phyloP scores from a whole-genome alignment of 2,888 invertebrate genomes.

The Drosophila pseudotalamancana region DNA sequence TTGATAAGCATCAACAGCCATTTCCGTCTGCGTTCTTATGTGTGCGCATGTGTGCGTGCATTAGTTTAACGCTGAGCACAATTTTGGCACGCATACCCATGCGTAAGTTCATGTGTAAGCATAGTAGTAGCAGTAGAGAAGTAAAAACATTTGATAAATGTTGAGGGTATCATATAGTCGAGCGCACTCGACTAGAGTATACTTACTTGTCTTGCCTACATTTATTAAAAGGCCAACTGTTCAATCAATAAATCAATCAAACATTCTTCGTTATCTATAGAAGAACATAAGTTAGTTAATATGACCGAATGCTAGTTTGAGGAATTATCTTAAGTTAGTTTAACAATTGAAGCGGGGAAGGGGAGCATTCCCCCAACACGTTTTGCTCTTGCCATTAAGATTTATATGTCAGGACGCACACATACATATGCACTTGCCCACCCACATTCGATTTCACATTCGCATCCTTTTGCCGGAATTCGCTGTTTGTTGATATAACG shows the following conservation, averaged over 20 bases:
- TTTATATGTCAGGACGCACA: constrained; percentile 55
- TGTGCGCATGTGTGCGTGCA: too few species aligned
- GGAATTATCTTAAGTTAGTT: constrained; percentile 38
- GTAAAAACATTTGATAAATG: too few species aligned
- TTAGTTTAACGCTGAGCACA: too few species aligned
- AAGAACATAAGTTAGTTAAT: constrained; percentile 2
- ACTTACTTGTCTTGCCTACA: too few species aligned
- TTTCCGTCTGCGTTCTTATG: too few species aligned
- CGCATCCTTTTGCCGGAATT: constrained; percentile 59
- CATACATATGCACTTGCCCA: background rate
- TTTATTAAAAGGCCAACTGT: too few species aligned
- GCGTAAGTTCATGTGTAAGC: too few species aligned
- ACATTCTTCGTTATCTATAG: background rate
- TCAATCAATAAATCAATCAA: constrained; percentile 14
- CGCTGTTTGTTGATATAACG: constrained; percentile 55
- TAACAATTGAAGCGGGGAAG: constrained; percentile 39
- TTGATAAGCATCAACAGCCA: too few species aligned
- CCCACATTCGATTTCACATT: constrained; percentile 24
- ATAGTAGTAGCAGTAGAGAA: too few species aligned
- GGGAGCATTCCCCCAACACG: background rate
- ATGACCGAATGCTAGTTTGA: constrained; percentile 5
- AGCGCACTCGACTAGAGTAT: too few species aligned
- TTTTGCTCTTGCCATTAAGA: constrained; percentile 45
- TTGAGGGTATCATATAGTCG: too few species aligned
- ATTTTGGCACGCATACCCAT: too few species aligned